These are phyloP conservation scores for Lophotriccus pileatus DNA, from an alignment of 2,797 vertebrate genomes.

Conservation along the genomic window DNA sequence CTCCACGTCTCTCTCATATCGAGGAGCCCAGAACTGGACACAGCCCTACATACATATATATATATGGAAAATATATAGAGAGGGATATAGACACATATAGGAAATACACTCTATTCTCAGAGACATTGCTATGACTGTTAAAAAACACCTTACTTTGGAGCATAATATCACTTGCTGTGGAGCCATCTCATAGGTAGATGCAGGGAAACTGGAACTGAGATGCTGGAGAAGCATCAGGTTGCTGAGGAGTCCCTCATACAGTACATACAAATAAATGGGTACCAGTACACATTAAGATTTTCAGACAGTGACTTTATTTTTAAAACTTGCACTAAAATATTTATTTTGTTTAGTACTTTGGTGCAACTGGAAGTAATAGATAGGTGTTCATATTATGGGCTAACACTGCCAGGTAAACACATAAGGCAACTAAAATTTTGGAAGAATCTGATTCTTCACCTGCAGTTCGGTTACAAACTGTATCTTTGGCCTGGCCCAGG, in stretches of 20 bases:
- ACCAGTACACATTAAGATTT: not conserved
- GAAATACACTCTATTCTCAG: not conserved
- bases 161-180: not conserved
- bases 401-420: not conserved
- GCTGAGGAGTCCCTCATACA: not conserved
- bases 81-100: not conserved
- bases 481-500: not conserved
- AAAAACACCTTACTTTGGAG: not conserved
- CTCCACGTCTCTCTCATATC: too few species aligned
- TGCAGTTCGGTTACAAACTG: not conserved
- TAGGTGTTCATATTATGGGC: not conserved
- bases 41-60: too few species aligned
- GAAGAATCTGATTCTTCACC: not conserved
- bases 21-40: not conserved
- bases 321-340: not conserved
- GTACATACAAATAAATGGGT: not conserved
- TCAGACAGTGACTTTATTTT: not conserved
- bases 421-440: not conserved
- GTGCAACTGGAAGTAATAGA: not conserved
- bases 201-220: not conserved
- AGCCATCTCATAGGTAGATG: rapidly evolving
- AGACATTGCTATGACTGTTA: not conserved
- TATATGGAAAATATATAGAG: not conserved
- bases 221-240: not conserved
- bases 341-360: not conserved